Evolutionary conservation across 2,888 invertebrate genomes (phyloP).

Genomic region (Digitonthophagus gazella): DNA sequence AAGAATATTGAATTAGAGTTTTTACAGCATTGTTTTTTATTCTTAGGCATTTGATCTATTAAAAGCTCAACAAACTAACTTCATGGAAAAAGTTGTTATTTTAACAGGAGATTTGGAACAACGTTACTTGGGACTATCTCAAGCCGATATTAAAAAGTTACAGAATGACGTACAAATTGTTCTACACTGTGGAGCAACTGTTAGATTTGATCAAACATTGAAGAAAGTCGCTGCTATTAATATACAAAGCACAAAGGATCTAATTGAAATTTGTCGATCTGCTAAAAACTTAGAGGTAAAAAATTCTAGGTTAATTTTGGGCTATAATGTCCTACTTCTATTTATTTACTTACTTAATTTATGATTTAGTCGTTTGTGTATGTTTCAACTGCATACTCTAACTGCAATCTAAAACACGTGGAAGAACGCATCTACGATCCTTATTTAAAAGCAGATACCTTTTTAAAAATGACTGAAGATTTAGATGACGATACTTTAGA

Average conservation of each 20-base stretch:
- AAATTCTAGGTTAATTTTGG: too few relatives aligned
- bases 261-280: constrained; percentile 48
- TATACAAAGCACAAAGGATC: constrained; percentile 53
- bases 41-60: too few relatives aligned
- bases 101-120: too few relatives aligned
- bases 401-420: constrained; percentile 37
- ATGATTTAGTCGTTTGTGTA: constrained; percentile 38
- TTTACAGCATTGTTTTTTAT: too few relatives aligned
- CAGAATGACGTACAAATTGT: not conserved
- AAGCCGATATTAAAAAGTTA: constrained; percentile 45
- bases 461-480: constrained; percentile 52
- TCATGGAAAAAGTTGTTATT: too few relatives aligned
- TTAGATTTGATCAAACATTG: constrained; percentile 55
- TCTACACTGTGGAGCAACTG: constrained; percentile 57
- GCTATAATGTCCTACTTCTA: too few relatives aligned
- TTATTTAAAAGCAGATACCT: too few relatives aligned
- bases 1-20: too few relatives aligned
- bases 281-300: constrained; percentile 63
- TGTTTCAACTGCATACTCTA: constrained; percentile 39
- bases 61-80: too few relatives aligned
- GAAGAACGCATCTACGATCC: constrained; percentile 46
- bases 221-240: constrained; percentile 54
- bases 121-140: too few relatives aligned
- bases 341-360: too few relatives aligned
- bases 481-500: constrained; percentile 55